Conservation (phyloP, 2,888 invertebrate genomes). For the Hemaris fuciformis region DNA sequence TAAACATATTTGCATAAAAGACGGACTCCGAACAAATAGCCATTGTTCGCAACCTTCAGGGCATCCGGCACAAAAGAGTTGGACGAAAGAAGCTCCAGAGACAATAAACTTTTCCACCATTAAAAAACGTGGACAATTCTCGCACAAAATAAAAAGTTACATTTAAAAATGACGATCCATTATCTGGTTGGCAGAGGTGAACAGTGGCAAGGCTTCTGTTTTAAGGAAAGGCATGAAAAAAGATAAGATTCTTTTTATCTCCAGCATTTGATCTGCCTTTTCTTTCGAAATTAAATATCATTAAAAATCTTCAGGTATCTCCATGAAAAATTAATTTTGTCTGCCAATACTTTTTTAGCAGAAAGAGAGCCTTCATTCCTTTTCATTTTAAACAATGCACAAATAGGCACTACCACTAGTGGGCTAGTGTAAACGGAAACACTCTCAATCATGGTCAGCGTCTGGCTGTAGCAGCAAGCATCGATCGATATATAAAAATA, state of each 20-base stretch:
- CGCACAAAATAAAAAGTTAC: constrained; percentile 28
- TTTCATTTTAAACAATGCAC: no score
- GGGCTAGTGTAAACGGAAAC: no score
- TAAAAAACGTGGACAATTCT: constrained; percentile 38
- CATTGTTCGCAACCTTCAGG: constrained; percentile 1
- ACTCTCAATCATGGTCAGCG: no score
- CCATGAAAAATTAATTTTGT: no score
- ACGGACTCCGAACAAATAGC: not conserved
- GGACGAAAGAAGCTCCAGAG: constrained; percentile 33
- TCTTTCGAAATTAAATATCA: not conserved
- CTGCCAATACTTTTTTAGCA: no score
- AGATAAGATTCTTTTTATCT: not conserved
- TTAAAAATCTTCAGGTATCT: no score
- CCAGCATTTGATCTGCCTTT: constrained; percentile 3
- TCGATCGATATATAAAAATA: no score
- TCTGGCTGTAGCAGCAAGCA: no score
- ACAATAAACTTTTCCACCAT: constrained; percentile 49
- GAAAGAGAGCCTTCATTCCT: no score
- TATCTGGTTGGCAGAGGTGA: constrained; percentile 31
- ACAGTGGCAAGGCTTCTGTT: constrained; percentile 28
- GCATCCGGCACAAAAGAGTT: constrained; percentile 30
- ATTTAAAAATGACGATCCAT: constrained; percentile 27
- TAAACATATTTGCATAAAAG: constrained; percentile 7
- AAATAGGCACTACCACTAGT: no score
- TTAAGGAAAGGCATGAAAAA: not conserved